Evolutionary conservation across 1,140 invertebrate genomes (phyloP), one percentile per base, ranked within the genome.

Genomic region (Araneus ventricosus): DNA sequence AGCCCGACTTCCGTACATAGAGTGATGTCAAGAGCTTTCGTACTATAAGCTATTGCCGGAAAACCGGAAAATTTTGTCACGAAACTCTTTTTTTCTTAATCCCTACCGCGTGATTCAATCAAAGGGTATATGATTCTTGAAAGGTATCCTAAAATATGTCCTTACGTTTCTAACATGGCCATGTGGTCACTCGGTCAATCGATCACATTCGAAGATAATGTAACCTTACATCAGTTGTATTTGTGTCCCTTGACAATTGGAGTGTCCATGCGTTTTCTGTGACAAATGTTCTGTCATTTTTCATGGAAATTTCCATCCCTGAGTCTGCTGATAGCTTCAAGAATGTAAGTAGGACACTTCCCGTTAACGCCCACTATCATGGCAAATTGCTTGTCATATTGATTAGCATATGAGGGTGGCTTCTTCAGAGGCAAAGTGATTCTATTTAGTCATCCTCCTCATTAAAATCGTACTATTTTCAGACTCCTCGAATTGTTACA

Each of bases 151-250:
- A 63, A 92, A 92, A 85, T 70, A 70, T 86, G 90, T 92, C 80
- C 20, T 70, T 59, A 8, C 59, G 17, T 67, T 70, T 92, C 17
- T 20, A 1, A 90, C 70, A 90, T 30, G 20, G 22, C 17, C 63
- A 30, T 79, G 63, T 30, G 5, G 17, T 6, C 30, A 80, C 27
- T 39, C n/a, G n/a, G 34, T 27, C 52, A 59, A 90, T 90, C 75
- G 52, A 90, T 82, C 67, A 39, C n/a, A 61, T 39, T 30, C 5
- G 52, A 61, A 52, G 34, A 27, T 61, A 17, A 59, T 90, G 39
- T 90, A 75, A 90, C 88, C 88, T 90, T 82, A 90, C 37, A 80
- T 10, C 20, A 75, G 57, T 61, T 45, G 80, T 90, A 90, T 90
- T 82, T 90, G n/a, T 90, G 75, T 61, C 52, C 10, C 52, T 59